These are phyloP conservation scores for Tetramorium alpestre DNA, from an alignment of 1,140 invertebrate species.

Conservation along the genomic window DNA sequence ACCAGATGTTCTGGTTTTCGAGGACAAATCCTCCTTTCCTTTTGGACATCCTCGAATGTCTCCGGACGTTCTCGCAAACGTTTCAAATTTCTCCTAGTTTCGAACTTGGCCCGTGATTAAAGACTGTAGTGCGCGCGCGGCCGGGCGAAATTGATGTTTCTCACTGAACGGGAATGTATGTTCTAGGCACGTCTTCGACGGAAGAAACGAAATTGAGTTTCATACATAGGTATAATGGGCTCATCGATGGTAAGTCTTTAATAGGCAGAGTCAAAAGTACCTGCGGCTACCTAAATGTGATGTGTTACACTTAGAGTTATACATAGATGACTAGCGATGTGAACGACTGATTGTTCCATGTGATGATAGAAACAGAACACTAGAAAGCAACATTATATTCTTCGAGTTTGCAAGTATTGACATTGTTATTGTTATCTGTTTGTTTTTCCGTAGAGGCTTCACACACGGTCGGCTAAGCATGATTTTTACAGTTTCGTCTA, in stretches of 20 bases:
- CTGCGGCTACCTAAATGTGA: slow-evolving; percentile 68
- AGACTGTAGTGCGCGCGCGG: slow-evolving; percentile 19
- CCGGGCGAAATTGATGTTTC: slow-evolving; percentile 45
- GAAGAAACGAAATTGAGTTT: slow-evolving; percentile 73
- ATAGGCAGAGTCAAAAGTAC: slow-evolving; percentile 61
- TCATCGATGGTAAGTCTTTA: slow-evolving; percentile 75
- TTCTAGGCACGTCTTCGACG: slow-evolving; percentile 73
- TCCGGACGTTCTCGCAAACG: neutral
- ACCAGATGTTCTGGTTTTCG: neutral
- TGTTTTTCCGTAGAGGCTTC: slow-evolving; percentile 53
- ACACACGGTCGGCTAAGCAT: slow-evolving; percentile 52
- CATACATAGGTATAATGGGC: slow-evolving; percentile 72
- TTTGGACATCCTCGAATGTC: neutral
- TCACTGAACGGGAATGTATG: slow-evolving; percentile 73
- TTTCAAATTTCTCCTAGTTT: neutral
- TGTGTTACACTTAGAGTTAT: slow-evolving; percentile 69
- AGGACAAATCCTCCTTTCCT: neutral
- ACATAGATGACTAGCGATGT: slow-evolving; percentile 68
- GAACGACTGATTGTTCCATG: slow-evolving; percentile 57
- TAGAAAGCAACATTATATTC: slow-evolving; percentile 1
- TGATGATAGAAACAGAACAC: slow-evolving; percentile 43
- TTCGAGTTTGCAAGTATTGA: slow-evolving; percentile 13
- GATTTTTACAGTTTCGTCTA: slow-evolving; percentile 20
- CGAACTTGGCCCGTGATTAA: neutral
- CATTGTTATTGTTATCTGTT: slow-evolving; percentile 29